phyloP scores from a whole-genome alignment of 2,113 vertebrate species.

The Antechinus stuartii region DNA sequence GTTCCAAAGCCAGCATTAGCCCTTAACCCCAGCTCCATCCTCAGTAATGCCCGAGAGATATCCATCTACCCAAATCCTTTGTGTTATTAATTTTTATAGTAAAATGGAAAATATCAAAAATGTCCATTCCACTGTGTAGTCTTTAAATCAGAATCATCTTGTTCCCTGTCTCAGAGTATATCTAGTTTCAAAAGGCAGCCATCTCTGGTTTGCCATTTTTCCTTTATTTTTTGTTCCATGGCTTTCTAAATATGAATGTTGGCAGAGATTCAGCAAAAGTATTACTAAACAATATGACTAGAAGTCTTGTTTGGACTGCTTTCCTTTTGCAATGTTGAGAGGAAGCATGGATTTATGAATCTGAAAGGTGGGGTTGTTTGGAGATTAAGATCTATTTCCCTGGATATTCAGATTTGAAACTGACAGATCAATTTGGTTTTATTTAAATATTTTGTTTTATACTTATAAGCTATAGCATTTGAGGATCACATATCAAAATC shows the following conservation, averaged over 20 bases:
- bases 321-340: neutral
- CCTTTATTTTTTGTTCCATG: neutral
- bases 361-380: neutral
- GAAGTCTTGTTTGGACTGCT: neutral
- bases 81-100: neutral
- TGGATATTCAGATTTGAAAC: neutral
- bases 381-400: neutral
- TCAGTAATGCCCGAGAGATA: neutral
- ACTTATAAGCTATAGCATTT: neutral
- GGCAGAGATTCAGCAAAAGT: neutral
- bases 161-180: neutral
- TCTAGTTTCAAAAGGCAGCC: neutral
- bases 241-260: neutral
- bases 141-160: neutral
- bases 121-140: neutral
- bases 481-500: neutral
- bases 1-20: neutral
- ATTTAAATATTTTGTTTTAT: neutral
- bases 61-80: neutral
- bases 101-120: neutral
- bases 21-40: slow-evolving; percentile 21
- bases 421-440: neutral
- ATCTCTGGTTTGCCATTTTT: neutral
- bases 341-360: neutral
- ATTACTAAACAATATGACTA: neutral